A percentile compares a stretch with the other conserved stretches of the same genome.
phyloP scores from a whole-genome alignment of 2,797 vertebrate genomes.

The Gobio occitaniae region DNA sequence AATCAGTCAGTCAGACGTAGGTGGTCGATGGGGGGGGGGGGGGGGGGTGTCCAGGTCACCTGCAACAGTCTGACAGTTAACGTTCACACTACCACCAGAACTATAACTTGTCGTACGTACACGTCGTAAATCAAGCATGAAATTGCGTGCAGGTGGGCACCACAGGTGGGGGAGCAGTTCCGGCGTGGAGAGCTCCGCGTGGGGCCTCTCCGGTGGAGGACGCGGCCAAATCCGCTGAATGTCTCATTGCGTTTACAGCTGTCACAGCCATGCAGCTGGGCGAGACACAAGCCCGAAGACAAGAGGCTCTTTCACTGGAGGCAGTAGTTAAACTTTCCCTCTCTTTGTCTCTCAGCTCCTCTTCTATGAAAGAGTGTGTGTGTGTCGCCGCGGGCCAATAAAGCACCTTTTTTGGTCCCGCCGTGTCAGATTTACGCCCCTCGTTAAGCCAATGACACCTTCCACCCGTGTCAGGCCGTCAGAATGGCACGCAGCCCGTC shows the following conservation, averaged over 20 bases:
- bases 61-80: neutral
- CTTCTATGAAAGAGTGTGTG: conserved; percentile 45
- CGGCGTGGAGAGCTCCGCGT: conserved; percentile 4
- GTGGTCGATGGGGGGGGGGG: neutral
- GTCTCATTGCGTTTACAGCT: conserved; percentile 48
- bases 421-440: conserved; percentile 61
- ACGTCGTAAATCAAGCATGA: conserved; percentile 31
- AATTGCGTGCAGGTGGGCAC: conserved; percentile 44
- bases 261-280: conserved; percentile 35
- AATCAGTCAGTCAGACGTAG: neutral
- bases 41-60: neutral
- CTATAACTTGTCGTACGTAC: conserved; percentile 16
- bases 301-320: conserved; percentile 47
- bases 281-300: conserved; percentile 30
- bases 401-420: conserved; percentile 47
- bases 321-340: conserved; percentile 47
- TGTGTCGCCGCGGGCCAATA: conserved; percentile 43
- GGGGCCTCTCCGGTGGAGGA: conserved; percentile 19
- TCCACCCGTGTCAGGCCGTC: conserved; percentile 52
- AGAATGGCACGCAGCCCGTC: conserved; percentile 47
- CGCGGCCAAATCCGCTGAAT: conserved; percentile 48
- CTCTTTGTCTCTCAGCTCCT: conserved; percentile 46
- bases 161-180: conserved; percentile 35
- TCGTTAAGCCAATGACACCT: conserved; percentile 59
- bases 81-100: neutral